phyloP scores from a whole-genome alignment of 2,888 invertebrate species.

The Torymus aiolomorphi region DNA sequence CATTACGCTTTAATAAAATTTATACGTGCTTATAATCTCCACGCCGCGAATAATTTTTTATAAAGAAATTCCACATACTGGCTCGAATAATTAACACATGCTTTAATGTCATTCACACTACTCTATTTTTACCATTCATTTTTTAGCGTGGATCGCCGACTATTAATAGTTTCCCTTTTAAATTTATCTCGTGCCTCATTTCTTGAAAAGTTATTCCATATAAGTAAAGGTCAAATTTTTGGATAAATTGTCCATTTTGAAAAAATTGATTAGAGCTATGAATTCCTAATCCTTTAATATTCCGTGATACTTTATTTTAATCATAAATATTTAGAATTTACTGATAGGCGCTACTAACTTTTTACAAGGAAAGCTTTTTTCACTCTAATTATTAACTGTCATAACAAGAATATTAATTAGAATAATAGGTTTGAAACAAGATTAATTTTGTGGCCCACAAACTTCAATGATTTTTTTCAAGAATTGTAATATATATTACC shows the following conservation, averaged over 20 bases:
- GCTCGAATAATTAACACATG: constrained; percentile 24
- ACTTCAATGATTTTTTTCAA: no score
- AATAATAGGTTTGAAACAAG: no score
- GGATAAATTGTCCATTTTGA: neutral
- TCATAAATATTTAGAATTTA: no score
- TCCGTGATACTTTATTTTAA: no score
- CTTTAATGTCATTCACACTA: constrained; percentile 38
- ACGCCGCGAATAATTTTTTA: neutral
- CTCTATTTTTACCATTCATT: constrained; percentile 35
- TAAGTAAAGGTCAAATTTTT: neutral
- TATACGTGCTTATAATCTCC: neutral
- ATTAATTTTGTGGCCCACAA: no score
- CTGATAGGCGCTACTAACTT: no score
- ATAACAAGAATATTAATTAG: no score
- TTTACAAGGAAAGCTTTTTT: no score
- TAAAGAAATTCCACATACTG: constrained; percentile 14
- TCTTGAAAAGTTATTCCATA: neutral
- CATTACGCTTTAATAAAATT: constrained; percentile 16
- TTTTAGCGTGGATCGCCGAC: constrained; percentile 9
- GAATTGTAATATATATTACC: no score
- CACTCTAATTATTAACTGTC: no score
- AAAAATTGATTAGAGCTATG: no score
- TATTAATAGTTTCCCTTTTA: constrained; percentile 26
- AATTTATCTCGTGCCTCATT: constrained; percentile 32
- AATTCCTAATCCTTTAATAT: no score